Conservation (phyloP, 2,797 vertebrate genomes). For the Enteromius viviparus region DNA sequence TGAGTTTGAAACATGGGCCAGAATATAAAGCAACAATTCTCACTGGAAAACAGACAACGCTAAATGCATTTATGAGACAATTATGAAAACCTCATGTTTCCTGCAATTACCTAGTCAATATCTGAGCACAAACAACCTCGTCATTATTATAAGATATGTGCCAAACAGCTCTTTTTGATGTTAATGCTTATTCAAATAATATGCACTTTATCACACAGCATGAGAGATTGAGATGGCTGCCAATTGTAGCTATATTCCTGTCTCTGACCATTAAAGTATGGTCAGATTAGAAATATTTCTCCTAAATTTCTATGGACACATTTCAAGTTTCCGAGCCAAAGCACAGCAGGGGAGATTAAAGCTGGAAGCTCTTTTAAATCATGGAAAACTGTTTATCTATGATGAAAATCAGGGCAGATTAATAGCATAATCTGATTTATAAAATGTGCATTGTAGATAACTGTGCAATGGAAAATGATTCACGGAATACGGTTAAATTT, state of each 20-base stretch:
- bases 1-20: constrained; percentile 22
- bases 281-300: constrained; percentile 27
- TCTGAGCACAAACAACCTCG: background rate
- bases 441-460: background rate
- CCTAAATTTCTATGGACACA: constrained; percentile 11
- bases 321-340: constrained; percentile 2
- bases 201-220: constrained; percentile 28
- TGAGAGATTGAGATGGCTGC: background rate
- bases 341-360: background rate
- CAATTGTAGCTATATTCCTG: constrained; percentile 17
- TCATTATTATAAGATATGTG: background rate
- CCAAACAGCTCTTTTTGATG: constrained; percentile 7
- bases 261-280: background rate
- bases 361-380: constrained; percentile 49
- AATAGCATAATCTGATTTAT: background rate
- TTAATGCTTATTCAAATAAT: background rate
- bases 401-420: constrained; percentile 41
- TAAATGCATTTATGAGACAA: constrained; percentile 1
- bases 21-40: constrained; percentile 44
- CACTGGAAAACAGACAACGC: background rate
- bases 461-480: background rate
- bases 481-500: background rate
- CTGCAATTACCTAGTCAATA: constrained; percentile 13
- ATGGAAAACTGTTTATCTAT: constrained; percentile 73
- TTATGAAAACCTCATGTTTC: background rate